A percentile compares a stretch with the other conserved stretches of the same genome.
phyloP scores from a whole-genome alignment of 2,113 vertebrate genomes.

The Corapipo altera region DNA sequence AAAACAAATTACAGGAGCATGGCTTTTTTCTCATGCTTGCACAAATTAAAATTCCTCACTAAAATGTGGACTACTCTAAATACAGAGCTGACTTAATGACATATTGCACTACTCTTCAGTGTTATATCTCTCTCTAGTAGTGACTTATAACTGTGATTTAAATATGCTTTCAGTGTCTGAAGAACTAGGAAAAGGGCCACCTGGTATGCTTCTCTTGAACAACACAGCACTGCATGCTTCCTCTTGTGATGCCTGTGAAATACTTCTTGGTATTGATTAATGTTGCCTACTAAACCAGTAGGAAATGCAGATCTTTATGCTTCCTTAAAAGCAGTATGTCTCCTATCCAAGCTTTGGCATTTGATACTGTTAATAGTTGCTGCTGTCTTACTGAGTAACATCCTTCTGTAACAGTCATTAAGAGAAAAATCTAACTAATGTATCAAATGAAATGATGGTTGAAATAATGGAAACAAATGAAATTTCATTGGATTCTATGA shows the following conservation, averaged over 20 bases:
- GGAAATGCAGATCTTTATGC: not conserved
- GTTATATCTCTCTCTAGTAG: not conserved
- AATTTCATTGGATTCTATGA: not conserved
- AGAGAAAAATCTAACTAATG: not conserved
- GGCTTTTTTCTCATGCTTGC: not conserved
- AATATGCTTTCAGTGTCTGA: not conserved
- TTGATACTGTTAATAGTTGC: not conserved
- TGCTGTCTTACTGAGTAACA: not conserved
- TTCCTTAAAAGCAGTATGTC: not conserved
- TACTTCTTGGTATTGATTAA: not conserved
- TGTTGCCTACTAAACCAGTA: not conserved
- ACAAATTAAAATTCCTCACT: not conserved
- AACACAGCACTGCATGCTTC: not conserved
- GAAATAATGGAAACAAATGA: not conserved
- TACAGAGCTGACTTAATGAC: not conserved
- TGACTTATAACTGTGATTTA: not conserved
- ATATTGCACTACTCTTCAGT: not conserved
- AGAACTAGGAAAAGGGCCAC: not conserved
- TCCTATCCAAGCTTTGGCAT: not conserved
- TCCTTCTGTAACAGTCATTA: not conserved
- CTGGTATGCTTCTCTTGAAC: not conserved
- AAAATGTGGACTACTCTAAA: not conserved
- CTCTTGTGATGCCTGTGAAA: not conserved
- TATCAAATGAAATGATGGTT: not conserved
- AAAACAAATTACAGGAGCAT: not conserved